Evolutionary conservation across 2,888 invertebrate species (phyloP), one percentile per base, ranked within the genome.

Genomic region (Polyommatus iphigenia): DNA sequence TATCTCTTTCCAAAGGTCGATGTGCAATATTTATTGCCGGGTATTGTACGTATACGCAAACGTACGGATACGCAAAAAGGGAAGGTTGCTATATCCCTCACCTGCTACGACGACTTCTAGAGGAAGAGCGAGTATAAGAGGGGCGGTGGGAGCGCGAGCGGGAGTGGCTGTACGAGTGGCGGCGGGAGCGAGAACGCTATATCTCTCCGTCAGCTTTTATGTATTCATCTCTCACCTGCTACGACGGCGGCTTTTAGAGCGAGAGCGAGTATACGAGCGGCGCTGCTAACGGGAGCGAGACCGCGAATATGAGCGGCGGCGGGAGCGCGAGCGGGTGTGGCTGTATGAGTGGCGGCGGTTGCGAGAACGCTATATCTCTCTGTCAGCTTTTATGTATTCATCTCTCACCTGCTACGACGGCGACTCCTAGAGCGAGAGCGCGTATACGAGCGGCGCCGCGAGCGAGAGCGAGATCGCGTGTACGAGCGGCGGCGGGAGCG

Each of bases 181-280:
- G 83, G 84, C 85, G 84, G 5, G 84, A 84, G 24, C 89, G 89
- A 67, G 94, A 94, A 82, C 95, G 32, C 91, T 89, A 77, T 95
- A 95, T 67, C 95, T 91, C 72, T 95, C 94, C 0, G 95, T 91
- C 57, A 96, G 89, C 83, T 94, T 95, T 95, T 32, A 2, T 32
- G 3, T 32, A 32, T 32, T 32, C 4, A 32, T 32, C 32, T 32
- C 32, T 32, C 32, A 32, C 32, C 32, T 32, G 32, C 32, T 32
- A 32, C 32, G 32, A 32, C 32, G 32, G 2, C 32, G 32, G 79
- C 87, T 86, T 36, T 87, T 80, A 82, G 86, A 82, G 18, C 85
- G 83, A 20, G 87, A 84, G 62, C 84, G 81, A 4, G 82, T 79
- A 0, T 81, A 78, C 2, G 83, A 80, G 5, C 84, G 82, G 13